Conservation (phyloP, 2,797 vertebrate species). For the Heteromormyrus szaboi region DNA sequence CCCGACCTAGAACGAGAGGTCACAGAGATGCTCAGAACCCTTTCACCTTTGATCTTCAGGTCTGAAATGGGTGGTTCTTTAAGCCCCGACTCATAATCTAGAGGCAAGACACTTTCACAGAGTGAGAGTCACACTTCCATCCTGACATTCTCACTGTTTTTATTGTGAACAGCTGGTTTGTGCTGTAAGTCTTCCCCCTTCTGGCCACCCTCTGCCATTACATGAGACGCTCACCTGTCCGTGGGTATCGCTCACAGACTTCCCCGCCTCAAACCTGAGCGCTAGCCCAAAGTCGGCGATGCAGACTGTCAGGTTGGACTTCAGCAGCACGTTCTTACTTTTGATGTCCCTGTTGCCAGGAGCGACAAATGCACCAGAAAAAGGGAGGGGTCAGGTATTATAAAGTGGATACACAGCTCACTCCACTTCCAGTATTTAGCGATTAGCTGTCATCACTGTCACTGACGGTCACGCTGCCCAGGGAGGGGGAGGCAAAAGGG, state of each 20-base stretch:
- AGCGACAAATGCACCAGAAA: not conserved
- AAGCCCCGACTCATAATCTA: not conserved
- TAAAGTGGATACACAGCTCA: not conserved
- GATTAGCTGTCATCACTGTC: not conserved
- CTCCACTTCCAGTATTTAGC: not conserved
- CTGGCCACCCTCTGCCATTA: not conserved
- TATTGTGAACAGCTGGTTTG: not conserved
- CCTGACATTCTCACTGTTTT: not conserved
- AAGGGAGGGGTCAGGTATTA: not conserved
- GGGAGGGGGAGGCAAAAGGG: not conserved
- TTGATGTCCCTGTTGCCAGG: constrained; percentile 85
- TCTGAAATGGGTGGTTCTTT: not conserved
- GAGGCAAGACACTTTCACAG: not conserved
- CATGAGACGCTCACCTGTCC: constrained; percentile 73
- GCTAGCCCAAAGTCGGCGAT: constrained; percentile 94
- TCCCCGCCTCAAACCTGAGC: constrained; percentile 91
- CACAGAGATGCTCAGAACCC: not conserved
- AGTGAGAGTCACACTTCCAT: not conserved
- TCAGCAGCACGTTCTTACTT: constrained; percentile 93
- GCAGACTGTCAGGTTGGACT: constrained; percentile 86
- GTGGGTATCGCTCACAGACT: constrained; percentile 90
- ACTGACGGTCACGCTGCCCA: not conserved
- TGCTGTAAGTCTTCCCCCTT: not conserved
- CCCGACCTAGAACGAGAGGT: constrained; percentile 69
- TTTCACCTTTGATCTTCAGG: not conserved